A percentile compares a stretch with the other conserved stretches of the same genome.
phyloP scores from a whole-genome alignment of 2,888 invertebrate species.

The Perizoma affinitatum region DNA sequence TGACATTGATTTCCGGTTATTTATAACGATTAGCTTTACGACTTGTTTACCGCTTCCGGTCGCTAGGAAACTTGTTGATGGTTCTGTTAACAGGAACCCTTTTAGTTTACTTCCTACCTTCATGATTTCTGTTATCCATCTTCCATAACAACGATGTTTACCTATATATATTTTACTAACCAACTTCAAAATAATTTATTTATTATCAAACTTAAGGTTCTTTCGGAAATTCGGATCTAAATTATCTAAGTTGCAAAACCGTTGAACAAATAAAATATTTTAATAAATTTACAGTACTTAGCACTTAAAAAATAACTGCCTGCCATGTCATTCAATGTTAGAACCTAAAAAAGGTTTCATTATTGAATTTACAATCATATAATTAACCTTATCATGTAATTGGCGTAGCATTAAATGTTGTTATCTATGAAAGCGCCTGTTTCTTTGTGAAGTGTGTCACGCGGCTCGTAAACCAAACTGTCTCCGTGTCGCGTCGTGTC shows the following conservation, averaged over 20 bases:
- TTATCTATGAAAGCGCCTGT: slow-evolving; percentile 18
- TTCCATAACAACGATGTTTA: too few relatives aligned
- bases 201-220: too few relatives aligned
- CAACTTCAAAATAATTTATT: too few relatives aligned
- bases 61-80: slow-evolving; percentile 7
- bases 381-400: slow-evolving; percentile 13
- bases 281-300: too few relatives aligned
- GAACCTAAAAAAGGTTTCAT: slow-evolving; percentile 2
- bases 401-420: slow-evolving; percentile 14
- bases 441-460: slow-evolving; percentile 40
- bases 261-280: too few relatives aligned
- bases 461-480: slow-evolving; percentile 55
- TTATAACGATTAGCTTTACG: slow-evolving; percentile 26
- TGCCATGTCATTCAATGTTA: background rate
- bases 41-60: slow-evolving; percentile 19
- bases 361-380: slow-evolving; percentile 6
- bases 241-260: too few relatives aligned
- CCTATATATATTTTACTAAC: too few relatives aligned
- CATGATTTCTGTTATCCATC: background rate
- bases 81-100: background rate
- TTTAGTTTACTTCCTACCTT: slow-evolving; percentile 8
- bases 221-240: too few relatives aligned
- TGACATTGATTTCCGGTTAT: slow-evolving; percentile 24
- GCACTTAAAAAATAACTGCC: background rate
- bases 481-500: slow-evolving; percentile 40